Conservation (phyloP, 2,888 invertebrate species). For the Nasonovia ribisnigri region DNA sequence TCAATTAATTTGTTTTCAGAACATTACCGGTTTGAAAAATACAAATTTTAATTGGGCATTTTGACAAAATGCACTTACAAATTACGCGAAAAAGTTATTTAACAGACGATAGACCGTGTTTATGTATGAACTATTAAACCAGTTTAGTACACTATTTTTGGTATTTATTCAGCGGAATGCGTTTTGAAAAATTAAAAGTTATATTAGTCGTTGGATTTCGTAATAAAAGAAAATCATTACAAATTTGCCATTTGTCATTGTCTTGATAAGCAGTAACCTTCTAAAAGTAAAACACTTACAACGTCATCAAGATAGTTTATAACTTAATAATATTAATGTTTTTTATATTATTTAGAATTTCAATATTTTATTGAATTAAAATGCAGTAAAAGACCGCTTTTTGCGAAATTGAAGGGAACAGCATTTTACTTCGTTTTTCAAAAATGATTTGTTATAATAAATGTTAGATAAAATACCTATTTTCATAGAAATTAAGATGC, state of each 20-base stretch:
- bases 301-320: neutral
- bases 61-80: neutral
- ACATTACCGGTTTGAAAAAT: conserved; percentile 39
- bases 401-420: neutral
- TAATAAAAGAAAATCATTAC: neutral
- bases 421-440: neutral
- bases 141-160: neutral
- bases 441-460: neutral
- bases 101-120: neutral
- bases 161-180: neutral
- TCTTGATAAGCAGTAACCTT: neutral
- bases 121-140: neutral
- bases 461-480: neutral
- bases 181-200: neutral
- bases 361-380: conserved; percentile 5
- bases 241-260: neutral
- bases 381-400: neutral
- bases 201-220: neutral
- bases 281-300: neutral
- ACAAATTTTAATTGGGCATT: conserved; percentile 18
- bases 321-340: neutral
- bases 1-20: conserved; percentile 46
- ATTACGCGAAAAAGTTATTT: neutral
- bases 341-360: neutral
- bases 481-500: neutral